Evolutionary conservation across 1,140 invertebrate genomes (phyloP).

Genomic region (Patella vulgata): DNA sequence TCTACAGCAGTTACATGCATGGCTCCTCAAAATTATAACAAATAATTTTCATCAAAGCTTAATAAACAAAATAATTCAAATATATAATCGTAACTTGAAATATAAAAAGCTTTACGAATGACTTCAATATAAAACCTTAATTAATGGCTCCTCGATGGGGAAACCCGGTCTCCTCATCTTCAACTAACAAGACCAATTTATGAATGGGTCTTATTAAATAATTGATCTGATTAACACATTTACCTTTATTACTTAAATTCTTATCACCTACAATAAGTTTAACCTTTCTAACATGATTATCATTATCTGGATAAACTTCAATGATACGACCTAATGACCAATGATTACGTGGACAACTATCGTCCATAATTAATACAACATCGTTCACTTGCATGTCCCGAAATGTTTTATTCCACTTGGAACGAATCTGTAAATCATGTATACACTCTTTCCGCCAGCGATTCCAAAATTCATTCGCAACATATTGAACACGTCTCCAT

Average conservation of each 20-base stretch:
- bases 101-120: too few relatives aligned
- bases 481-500: slow-evolving; percentile 28
- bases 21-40: too few relatives aligned
- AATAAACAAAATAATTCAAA: too few relatives aligned
- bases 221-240: too few relatives aligned
- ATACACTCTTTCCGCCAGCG: slow-evolving; percentile 20
- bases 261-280: neutral
- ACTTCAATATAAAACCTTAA: too few relatives aligned
- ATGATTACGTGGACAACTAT: slow-evolving; percentile 10
- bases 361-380: slow-evolving; percentile 28
- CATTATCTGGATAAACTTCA: neutral
- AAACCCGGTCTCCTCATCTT: too few relatives aligned
- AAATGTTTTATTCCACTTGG: slow-evolving; percentile 13
- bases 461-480: slow-evolving; percentile 26
- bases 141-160: too few relatives aligned
- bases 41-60: too few relatives aligned
- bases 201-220: slow-evolving; percentile 14
- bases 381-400: neutral
- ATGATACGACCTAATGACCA: slow-evolving; percentile 18
- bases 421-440: slow-evolving; percentile 6
- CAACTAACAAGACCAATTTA: neutral
- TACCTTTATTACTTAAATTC: neutral
- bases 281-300: slow-evolving; percentile 12
- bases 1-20: too few relatives aligned
- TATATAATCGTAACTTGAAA: too few relatives aligned